A percentile compares a stretch with the other conserved stretches of the same genome.
Conservation (phyloP, 2,888 invertebrate species). For the Holacanthella duospinosa region DNA sequence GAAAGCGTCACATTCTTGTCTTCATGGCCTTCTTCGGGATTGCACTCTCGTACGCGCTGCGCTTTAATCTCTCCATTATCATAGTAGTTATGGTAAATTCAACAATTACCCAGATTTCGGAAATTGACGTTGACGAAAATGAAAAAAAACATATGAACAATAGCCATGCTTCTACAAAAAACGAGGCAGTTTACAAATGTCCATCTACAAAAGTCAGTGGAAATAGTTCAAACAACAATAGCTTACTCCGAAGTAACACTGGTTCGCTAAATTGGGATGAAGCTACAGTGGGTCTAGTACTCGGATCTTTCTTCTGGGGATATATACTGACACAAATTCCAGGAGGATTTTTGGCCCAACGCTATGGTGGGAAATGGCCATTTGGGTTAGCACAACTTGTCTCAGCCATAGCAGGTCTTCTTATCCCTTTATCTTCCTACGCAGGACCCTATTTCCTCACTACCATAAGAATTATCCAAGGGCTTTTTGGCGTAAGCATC, state of each 20-base stretch:
- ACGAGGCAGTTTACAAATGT: background rate
- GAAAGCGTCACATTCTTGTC: constrained; percentile 4
- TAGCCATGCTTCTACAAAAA: background rate
- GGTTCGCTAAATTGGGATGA: constrained; percentile 8
- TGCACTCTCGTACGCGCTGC: constrained; percentile 25
- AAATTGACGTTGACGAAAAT: background rate
- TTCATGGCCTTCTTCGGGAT: constrained; percentile 23
- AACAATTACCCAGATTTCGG: background rate
- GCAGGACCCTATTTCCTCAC: background rate
- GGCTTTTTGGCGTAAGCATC: constrained; percentile 1
- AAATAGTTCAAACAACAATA: background rate
- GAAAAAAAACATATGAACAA: background rate
- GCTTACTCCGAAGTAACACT: background rate
- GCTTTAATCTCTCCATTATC: constrained; percentile 28
- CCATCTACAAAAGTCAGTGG: background rate
- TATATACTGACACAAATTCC: constrained; percentile 1
- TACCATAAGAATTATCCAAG: background rate
- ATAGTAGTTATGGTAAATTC: constrained; percentile 33
- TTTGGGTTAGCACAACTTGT: constrained; percentile 1
- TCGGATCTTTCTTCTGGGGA: constrained; percentile 10
- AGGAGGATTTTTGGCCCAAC: constrained; percentile 5
- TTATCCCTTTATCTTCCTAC: constrained; percentile 1
- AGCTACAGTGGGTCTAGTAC: background rate
- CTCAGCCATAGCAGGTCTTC: background rate
- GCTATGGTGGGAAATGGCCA: constrained; percentile 5